phyloP scores from a whole-genome alignment of 2,113 vertebrate species.

The Nannobrachium achirus region DNA sequence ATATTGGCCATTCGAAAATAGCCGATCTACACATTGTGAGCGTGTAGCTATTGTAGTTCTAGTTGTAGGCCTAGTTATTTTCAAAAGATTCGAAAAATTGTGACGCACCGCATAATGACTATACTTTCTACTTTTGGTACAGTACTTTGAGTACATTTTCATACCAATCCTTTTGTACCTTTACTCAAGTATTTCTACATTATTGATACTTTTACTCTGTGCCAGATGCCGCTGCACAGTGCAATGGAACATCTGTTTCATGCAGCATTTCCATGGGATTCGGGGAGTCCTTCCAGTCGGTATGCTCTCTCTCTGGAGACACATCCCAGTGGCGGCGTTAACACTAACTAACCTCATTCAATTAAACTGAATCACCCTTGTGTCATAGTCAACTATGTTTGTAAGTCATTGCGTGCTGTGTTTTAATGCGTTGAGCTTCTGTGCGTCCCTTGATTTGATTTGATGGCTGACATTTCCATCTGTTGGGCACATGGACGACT shows the following conservation, averaged over 20 bases:
- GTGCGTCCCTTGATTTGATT: constrained; percentile 7
- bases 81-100: too few species aligned
- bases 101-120: too few species aligned
- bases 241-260: constrained; percentile 17
- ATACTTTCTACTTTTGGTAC: too few species aligned
- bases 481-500: not conserved
- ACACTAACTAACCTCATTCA: constrained; percentile 19
- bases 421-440: not conserved
- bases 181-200: too few species aligned
- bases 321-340: not conserved
- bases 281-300: constrained; percentile 6
- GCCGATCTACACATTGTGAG: too few species aligned
- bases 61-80: too few species aligned
- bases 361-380: constrained; percentile 41
- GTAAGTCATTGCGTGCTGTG: too few species aligned
- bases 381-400: not conserved
- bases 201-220: too few species aligned
- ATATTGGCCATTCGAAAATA: too few species aligned
- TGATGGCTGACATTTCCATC: constrained; percentile 29
- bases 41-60: too few species aligned
- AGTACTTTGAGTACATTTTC: too few species aligned
- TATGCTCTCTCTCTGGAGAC: constrained; percentile 20
- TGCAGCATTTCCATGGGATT: not conserved
- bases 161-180: too few species aligned
- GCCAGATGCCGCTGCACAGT: not conserved